These are phyloP conservation scores for Fragum whitleyi DNA, from an alignment of 2,888 invertebrate species.

Conservation along the genomic window DNA sequence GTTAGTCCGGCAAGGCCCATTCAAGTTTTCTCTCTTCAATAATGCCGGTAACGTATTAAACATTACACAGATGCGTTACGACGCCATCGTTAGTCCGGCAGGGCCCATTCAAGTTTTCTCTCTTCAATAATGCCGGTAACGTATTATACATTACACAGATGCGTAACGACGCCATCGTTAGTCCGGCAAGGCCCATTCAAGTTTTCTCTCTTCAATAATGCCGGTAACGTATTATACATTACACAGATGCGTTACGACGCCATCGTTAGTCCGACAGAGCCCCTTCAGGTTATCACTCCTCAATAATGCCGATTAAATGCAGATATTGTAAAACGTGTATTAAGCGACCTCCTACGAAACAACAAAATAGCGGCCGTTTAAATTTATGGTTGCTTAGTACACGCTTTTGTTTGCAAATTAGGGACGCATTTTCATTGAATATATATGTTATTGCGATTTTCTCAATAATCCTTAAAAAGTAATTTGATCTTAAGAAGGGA, in stretches of 20 bases:
- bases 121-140: conserved; percentile 36
- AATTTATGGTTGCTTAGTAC: not conserved
- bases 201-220: conserved; percentile 47
- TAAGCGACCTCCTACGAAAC: not conserved
- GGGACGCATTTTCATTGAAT: not conserved
- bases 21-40: conserved; percentile 54
- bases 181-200: conserved; percentile 52
- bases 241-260: conserved; percentile 63
- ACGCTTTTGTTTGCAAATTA: too few relatives aligned
- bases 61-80: conserved; percentile 61
- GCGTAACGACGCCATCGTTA: conserved; percentile 57
- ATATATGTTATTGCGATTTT: too few relatives aligned
- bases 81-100: conserved; percentile 49
- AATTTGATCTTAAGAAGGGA: too few relatives aligned
- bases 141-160: conserved; percentile 54
- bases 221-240: conserved; percentile 40
- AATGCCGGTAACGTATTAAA: conserved; percentile 31
- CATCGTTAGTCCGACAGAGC: conserved; percentile 44
- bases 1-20: conserved; percentile 50
- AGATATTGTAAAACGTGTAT: too few relatives aligned
- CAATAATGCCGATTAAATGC: conserved; percentile 36
- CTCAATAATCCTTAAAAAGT: too few relatives aligned
- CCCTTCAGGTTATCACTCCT: conserved; percentile 52
- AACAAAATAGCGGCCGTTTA: too few relatives aligned
- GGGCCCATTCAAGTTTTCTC: conserved; percentile 56